A percentile compares a stretch with the other conserved stretches of the same genome.
These are phyloP conservation scores for Cataglyphis altisquamis DNA, from an alignment of 2,888 invertebrate species.

Conservation along the genomic window DNA sequence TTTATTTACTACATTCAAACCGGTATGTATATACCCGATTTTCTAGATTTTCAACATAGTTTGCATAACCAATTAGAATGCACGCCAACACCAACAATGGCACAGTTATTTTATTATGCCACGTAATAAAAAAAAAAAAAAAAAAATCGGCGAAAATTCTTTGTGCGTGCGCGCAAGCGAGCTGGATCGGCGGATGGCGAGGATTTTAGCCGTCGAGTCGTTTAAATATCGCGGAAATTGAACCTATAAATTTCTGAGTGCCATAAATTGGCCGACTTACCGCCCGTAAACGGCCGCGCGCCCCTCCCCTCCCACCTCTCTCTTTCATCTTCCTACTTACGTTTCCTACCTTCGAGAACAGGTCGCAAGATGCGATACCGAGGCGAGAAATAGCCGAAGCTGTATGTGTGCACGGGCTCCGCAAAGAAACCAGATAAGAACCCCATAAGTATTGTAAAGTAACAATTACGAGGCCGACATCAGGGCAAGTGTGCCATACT, in stretches of 20 bases:
- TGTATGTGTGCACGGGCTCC: background rate
- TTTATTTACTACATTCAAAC: background rate
- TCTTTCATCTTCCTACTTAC: constrained; percentile 39
- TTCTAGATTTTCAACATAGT: background rate
- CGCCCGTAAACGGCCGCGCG: constrained; percentile 75
- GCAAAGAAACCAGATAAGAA: constrained; percentile 14
- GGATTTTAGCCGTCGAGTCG: constrained; percentile 61
- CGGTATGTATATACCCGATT: background rate
- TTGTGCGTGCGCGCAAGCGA: background rate
- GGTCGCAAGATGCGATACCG: constrained; percentile 28
- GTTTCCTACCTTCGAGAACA: constrained; percentile 39
- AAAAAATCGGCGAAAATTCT: background rate
- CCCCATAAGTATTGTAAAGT: constrained; percentile 56
- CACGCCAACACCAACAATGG: background rate
- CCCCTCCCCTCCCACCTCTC: background rate
- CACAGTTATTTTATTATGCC: constrained; percentile 16
- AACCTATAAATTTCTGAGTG: constrained; percentile 81
- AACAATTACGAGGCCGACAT: constrained; percentile 50
- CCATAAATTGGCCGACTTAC: constrained; percentile 79
- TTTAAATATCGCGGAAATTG: constrained; percentile 84
- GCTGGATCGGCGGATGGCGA: constrained; percentile 14
- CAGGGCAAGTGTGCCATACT: constrained; percentile 26
- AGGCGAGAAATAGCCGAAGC: constrained; percentile 35
- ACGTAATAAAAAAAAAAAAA: constrained; percentile 11
- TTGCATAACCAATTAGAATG: background rate